Conservation (phyloP, 2,888 invertebrate species). For the Drosophila leonis region DNA sequence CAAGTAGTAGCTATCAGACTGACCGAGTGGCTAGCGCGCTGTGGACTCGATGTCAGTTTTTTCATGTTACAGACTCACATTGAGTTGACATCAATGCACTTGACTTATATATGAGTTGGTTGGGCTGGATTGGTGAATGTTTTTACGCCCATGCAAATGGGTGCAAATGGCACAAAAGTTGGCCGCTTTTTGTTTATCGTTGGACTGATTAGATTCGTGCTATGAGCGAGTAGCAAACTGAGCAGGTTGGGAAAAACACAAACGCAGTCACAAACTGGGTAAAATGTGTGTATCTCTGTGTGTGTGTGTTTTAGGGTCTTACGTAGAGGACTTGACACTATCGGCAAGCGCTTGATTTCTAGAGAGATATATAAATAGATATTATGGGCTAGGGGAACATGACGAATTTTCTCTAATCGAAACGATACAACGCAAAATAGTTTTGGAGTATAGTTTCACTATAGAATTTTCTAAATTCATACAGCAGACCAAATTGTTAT, state of each 20-base stretch:
- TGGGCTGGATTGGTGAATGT: slow-evolving; percentile 11
- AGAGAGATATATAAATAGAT: slow-evolving; percentile 44
- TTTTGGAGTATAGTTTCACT: slow-evolving; percentile 3
- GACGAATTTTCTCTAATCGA: slow-evolving; percentile 32
- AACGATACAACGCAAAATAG: slow-evolving; percentile 12
- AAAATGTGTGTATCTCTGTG: slow-evolving; percentile 19
- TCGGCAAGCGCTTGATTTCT: slow-evolving; percentile 38
- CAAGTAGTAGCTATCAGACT: slow-evolving; percentile 24
- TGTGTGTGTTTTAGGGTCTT: slow-evolving; percentile 34
- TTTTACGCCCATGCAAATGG: slow-evolving; percentile 37
- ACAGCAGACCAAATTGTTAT: background rate
- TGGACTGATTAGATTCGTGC: slow-evolving; percentile 51
- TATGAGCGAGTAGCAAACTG: slow-evolving; percentile 2
- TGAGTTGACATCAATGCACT: slow-evolving; percentile 20
- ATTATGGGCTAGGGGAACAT: slow-evolving; percentile 35
- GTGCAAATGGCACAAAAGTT: slow-evolving; percentile 9
- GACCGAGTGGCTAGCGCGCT: slow-evolving; percentile 1
- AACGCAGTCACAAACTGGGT: slow-evolving; percentile 17
- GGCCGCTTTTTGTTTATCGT: slow-evolving; percentile 36
- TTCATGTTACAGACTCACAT: slow-evolving; percentile 16
- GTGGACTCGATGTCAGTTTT: background rate
- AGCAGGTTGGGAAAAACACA: slow-evolving; percentile 30
- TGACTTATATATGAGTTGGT: slow-evolving; percentile 34
- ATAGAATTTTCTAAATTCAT: background rate
- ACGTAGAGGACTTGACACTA: slow-evolving; percentile 40